Percentiles rank a stretch among this genome's conserved stretches.
These are phyloP conservation scores for Sebastes schlegelii DNA, from an alignment of 2,113 vertebrate genomes.

Conservation along the genomic window DNA sequence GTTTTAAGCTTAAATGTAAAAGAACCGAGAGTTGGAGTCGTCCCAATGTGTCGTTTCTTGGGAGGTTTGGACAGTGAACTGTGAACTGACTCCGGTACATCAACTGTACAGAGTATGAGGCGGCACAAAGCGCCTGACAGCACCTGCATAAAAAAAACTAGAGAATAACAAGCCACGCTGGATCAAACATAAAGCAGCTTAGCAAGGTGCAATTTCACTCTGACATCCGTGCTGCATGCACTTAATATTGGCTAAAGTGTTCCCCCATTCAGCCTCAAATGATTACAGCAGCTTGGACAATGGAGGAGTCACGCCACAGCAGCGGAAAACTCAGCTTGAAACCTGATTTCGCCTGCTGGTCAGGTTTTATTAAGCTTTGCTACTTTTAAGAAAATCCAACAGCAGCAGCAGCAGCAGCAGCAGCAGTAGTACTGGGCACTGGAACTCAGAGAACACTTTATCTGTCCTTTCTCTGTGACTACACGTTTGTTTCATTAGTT, in stretches of 20 bases:
- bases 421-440: background rate
- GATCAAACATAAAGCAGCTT: constrained; percentile 25
- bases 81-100: background rate
- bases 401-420: background rate
- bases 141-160: constrained; percentile 3
- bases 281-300: constrained; percentile 38
- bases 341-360: constrained; percentile 27
- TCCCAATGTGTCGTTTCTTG: background rate
- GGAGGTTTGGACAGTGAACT: background rate
- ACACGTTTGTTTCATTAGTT: constrained; percentile 14
- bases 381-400: constrained; percentile 17
- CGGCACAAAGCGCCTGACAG: background rate
- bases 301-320: constrained; percentile 10
- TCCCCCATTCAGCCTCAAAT: constrained; percentile 21
- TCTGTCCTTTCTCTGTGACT: background rate
- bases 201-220: constrained; percentile 35
- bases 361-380: constrained; percentile 32
- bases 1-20: background rate
- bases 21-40: background rate
- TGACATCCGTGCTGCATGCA: constrained; percentile 27
- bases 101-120: background rate
- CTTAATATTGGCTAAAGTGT: constrained; percentile 37
- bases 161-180: constrained; percentile 10
- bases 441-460: background rate
- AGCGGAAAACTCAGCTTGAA: constrained; percentile 32